These are phyloP conservation scores for Albula goreensis DNA, from an alignment of 2,113 vertebrate genomes.

Conservation along the genomic window DNA sequence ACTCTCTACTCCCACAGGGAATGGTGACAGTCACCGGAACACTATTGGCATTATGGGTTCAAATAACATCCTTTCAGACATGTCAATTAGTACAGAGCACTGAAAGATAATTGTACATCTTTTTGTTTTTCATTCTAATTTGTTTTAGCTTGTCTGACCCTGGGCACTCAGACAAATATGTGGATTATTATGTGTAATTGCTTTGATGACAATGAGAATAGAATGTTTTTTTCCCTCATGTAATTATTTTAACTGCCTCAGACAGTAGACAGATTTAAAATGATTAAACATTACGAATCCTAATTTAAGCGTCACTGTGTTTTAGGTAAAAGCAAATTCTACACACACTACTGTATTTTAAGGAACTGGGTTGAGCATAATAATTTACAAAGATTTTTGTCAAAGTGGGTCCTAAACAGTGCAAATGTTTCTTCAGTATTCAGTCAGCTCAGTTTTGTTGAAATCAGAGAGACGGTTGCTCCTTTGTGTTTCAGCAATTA, in stretches of 20 bases:
- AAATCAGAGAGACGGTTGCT: constrained; percentile 11
- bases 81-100: neutral
- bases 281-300: neutral
- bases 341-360: constrained; percentile 30
- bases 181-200: neutral
- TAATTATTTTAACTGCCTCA: neutral
- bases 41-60: neutral
- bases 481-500: constrained; percentile 25
- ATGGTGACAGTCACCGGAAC: neutral
- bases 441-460: constrained; percentile 26
- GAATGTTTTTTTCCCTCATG: neutral
- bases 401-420: constrained; percentile 3
- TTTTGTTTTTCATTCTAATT: constrained; percentile 11
- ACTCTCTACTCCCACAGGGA: neutral
- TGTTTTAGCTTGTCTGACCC: constrained; percentile 17
- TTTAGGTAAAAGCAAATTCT: neutral
- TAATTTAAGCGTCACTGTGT: neutral
- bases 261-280: neutral
- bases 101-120: constrained; percentile 2
- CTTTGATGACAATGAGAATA: neutral
- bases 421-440: constrained; percentile 10
- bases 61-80: neutral
- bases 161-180: neutral
- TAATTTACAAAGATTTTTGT: constrained; percentile 29
- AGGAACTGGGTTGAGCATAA: constrained; percentile 17